A percentile compares a stretch with the other conserved stretches of the same genome.
Evolutionary conservation across 2,113 vertebrate species (phyloP).

Genomic region (Nothobranchius furzeri): DNA sequence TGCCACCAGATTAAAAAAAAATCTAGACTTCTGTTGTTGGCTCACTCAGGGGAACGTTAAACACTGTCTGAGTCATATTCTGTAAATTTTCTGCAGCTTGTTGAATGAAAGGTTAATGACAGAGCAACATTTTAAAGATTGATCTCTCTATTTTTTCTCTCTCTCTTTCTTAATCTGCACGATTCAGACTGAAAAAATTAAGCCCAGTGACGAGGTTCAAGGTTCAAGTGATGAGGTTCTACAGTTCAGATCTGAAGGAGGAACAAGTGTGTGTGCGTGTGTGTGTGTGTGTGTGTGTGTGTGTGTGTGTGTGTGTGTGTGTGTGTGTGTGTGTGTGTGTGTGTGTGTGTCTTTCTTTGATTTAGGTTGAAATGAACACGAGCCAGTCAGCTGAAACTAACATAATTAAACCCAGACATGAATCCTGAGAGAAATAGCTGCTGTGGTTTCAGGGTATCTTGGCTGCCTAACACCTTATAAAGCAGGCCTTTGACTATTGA

Average conservation of each 20-base stretch:
- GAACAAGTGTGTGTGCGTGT: background rate
- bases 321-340: too few species aligned
- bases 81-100: too few species aligned
- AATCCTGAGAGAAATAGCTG: background rate
- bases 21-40: too few species aligned
- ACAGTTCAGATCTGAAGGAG: background rate
- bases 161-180: background rate
- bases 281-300: too few species aligned
- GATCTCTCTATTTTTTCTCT: slow-evolving; percentile 21
- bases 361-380: background rate
- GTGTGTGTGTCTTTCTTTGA: too few species aligned
- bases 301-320: too few species aligned
- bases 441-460: background rate
- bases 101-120: slow-evolving; percentile 31
- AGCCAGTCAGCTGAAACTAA: background rate
- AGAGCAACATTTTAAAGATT: slow-evolving; percentile 7
- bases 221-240: too few species aligned
- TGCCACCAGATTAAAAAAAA: too few species aligned
- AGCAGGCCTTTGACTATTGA: background rate
- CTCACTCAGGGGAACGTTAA: too few species aligned
- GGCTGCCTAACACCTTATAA: background rate
- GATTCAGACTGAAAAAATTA: slow-evolving; percentile 6
- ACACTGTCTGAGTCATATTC: too few species aligned
- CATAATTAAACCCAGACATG: background rate
- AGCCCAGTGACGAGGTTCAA: slow-evolving; percentile 21